A percentile compares a stretch with the other conserved stretches of the same genome.
Conservation (phyloP, 2,888 invertebrate species). For the Drosophila peninsularis region DNA sequence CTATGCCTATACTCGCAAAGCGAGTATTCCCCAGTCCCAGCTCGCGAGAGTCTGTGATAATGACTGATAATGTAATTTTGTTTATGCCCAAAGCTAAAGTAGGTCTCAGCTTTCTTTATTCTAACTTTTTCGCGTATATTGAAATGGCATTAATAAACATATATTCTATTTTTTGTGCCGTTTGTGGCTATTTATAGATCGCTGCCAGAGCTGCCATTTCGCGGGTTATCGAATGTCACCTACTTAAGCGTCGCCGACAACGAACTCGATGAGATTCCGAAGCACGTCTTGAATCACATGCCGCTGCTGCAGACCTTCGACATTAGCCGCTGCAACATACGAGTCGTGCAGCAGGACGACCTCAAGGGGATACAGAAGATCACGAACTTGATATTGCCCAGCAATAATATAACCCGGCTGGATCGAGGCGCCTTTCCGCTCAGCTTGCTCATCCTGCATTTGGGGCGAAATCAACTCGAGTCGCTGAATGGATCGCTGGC, state of each 20-base stretch:
- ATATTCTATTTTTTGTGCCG: conserved; percentile 29
- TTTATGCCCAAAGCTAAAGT: neutral
- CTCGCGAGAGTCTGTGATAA: neutral
- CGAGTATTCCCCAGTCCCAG: neutral
- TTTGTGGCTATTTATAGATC: conserved; percentile 86
- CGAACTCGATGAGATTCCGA: conserved; percentile 90
- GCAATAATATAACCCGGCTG: conserved; percentile 90
- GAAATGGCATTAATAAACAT: conserved; percentile 30
- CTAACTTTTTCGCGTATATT: conserved; percentile 44
- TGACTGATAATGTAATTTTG: neutral
- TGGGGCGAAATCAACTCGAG: conserved; percentile 90
- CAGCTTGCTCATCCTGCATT: conserved; percentile 89
- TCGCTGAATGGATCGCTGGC: conserved; percentile 91
- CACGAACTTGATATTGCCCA: conserved; percentile 90
- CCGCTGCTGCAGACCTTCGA: conserved; percentile 92
- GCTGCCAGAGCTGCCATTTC: conserved; percentile 90
- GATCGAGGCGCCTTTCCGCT: conserved; percentile 90
- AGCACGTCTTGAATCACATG: conserved; percentile 90
- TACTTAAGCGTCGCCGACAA: conserved; percentile 93
- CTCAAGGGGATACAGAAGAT: conserved; percentile 90
- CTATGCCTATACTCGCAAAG: neutral
- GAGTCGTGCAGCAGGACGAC: conserved; percentile 89
- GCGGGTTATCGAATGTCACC: conserved; percentile 89
- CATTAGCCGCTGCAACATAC: conserved; percentile 92
- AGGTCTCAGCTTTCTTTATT: conserved; percentile 5